Conservation (phyloP, 2,888 invertebrate species). For the Acanthococcus lagerstroemiae region DNA sequence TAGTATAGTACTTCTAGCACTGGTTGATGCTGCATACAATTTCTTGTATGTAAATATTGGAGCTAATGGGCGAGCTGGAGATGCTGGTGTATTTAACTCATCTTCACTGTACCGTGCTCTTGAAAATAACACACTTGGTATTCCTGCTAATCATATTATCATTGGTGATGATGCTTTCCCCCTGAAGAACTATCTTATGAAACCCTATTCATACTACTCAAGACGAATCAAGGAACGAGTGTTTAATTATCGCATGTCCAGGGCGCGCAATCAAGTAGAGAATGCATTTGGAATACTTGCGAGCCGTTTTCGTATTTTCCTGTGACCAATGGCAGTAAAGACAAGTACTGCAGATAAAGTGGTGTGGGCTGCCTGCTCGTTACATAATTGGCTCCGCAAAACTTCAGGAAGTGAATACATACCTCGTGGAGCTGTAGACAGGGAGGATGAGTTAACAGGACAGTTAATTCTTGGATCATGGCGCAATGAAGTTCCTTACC, state of each 20-base stretch:
- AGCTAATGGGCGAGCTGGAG: constrained; percentile 9
- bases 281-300: constrained; percentile 18
- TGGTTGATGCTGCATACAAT: constrained; percentile 22
- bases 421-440: neutral
- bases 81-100: constrained; percentile 11
- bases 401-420: neutral
- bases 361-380: neutral
- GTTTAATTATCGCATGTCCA: constrained; percentile 6
- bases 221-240: neutral
- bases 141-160: neutral
- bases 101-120: neutral
- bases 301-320: constrained; percentile 5
- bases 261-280: constrained; percentile 6
- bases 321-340: neutral
- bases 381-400: neutral
- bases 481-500: neutral
- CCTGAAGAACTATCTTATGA: neutral
- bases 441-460: neutral
- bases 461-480: neutral
- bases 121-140: neutral
- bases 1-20: constrained; percentile 26
- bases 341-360: neutral
- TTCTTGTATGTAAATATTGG: constrained; percentile 21
- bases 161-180: constrained; percentile 24
- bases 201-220: neutral